These are phyloP conservation scores for Lasioglossum oenotherae DNA, from an alignment of 2,888 invertebrate genomes.

Conservation along the genomic window DNA sequence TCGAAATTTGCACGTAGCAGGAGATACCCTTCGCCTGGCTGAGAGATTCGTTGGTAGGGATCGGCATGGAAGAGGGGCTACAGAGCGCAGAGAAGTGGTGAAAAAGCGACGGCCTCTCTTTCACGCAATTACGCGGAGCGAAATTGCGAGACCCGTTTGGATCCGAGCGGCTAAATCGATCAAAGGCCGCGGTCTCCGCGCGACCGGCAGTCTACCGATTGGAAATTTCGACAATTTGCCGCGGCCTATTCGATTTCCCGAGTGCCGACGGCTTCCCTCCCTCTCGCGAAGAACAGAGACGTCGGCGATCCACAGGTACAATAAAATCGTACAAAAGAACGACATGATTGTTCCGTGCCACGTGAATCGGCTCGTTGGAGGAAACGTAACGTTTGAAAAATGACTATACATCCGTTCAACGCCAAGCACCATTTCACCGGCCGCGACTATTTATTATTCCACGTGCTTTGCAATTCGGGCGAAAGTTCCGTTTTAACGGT, in stretches of 20 bases:
- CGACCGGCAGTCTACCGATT: constrained; percentile 63
- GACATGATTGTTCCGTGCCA: constrained; percentile 45
- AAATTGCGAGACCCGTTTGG: constrained; percentile 72
- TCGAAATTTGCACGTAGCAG: constrained; percentile 45
- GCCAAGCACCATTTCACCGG: neutral
- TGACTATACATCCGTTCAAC: constrained; percentile 13
- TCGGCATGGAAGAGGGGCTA: neutral
- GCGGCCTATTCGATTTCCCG: constrained; percentile 66
- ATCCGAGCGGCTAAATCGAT: constrained; percentile 69
- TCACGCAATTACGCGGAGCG: constrained; percentile 76
- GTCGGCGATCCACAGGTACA: constrained; percentile 37
- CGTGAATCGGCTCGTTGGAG: constrained; percentile 23
- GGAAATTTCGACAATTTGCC: constrained; percentile 70
- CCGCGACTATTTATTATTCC: constrained; percentile 6
- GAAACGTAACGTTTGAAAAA: constrained; percentile 29
- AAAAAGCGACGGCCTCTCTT: constrained; percentile 64
- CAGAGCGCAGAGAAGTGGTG: constrained; percentile 24
- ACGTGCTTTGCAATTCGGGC: neutral
- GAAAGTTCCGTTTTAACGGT: neutral
- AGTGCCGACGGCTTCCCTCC: constrained; percentile 39
- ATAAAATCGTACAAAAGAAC: constrained; percentile 58
- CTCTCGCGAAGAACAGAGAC: constrained; percentile 47
- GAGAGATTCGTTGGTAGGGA: neutral
- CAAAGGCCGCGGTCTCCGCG: constrained; percentile 64
- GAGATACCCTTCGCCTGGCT: constrained; percentile 24